phyloP scores from a whole-genome alignment of 2,888 invertebrate species.

The Cantharis nigra region DNA sequence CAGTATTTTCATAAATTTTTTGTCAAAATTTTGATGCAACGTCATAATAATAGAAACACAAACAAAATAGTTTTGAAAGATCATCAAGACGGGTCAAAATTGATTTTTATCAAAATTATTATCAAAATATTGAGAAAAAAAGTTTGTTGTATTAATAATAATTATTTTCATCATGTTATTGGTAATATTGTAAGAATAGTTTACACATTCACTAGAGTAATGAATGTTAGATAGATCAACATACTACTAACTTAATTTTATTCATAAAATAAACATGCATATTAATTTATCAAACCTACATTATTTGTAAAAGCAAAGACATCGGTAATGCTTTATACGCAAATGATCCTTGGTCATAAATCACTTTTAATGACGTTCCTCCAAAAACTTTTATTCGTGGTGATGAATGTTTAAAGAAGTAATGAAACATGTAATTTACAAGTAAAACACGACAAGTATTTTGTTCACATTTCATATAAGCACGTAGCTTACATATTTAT shows the following conservation, averaged over 20 bases:
- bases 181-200: neutral
- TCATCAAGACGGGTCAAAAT: no score
- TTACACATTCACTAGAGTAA: neutral
- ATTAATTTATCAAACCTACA: neutral
- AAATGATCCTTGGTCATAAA: neutral
- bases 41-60: no score
- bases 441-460: neutral
- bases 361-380: neutral
- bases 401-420: neutral
- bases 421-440: neutral
- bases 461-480: neutral
- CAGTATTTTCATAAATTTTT: no score
- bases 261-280: neutral
- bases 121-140: no score
- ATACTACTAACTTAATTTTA: neutral
- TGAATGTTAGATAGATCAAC: neutral
- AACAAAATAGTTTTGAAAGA: no score
- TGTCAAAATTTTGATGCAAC: no score
- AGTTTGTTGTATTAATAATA: no score
- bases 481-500: neutral
- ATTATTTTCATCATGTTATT: no score
- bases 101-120: no score
- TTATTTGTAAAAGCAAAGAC: neutral
- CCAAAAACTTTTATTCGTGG: neutral
- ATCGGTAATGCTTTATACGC: neutral